Percentiles rank a stretch among this genome's conserved stretches.
These are phyloP conservation scores for Catharus ustulatus DNA, from an alignment of 2,797 vertebrate species.

Conservation along the genomic window DNA sequence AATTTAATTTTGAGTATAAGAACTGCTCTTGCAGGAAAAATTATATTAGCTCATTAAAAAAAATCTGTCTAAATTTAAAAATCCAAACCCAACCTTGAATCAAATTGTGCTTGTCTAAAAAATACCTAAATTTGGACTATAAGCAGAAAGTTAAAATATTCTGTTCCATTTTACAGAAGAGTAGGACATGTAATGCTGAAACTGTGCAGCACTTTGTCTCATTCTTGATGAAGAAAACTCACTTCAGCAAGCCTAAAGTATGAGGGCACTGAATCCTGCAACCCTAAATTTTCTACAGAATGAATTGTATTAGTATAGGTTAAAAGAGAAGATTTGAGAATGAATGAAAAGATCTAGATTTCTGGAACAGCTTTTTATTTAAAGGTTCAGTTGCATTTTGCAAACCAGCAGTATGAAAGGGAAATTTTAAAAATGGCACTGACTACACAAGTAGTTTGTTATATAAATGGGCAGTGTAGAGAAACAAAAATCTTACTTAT, in stretches of 20 bases:
- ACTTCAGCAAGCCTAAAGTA: not conserved
- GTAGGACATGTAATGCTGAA: not conserved
- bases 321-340: not conserved
- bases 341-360: not conserved
- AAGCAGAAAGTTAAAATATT: not conserved
- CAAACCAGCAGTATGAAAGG: not conserved
- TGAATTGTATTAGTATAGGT: not conserved
- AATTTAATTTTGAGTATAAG: not conserved
- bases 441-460: not conserved
- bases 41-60: not conserved
- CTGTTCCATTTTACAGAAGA: not conserved
- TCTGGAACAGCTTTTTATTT: not conserved
- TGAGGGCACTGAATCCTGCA: not conserved
- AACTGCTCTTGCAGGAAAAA: not conserved
- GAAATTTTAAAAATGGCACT: not conserved
- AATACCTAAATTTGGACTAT: not conserved
- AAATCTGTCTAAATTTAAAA: not conserved
- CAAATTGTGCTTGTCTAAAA: not conserved
- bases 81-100: not conserved
- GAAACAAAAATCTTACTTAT: not conserved
- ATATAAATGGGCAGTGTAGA: not conserved
- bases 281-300: not conserved
- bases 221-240: not conserved
- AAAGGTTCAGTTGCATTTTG: not conserved
- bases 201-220: not conserved